A percentile compares a stretch with the other conserved stretches of the same genome.
These are phyloP conservation scores for Polypedilum vanderplanki DNA, from an alignment of 1,140 invertebrate species.

Conservation along the genomic window DNA sequence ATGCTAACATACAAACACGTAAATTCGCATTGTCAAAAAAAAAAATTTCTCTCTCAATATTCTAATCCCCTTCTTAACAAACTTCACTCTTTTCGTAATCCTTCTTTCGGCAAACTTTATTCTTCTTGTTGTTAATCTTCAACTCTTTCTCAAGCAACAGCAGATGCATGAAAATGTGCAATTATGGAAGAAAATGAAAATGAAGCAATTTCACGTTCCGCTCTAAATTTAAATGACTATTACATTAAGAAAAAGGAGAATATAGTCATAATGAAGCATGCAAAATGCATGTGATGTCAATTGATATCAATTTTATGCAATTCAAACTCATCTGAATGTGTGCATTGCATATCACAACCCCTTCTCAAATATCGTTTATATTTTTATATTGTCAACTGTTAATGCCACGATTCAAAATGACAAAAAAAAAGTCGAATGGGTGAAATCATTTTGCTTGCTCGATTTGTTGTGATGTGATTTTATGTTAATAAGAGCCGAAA, in stretches of 20 bases:
- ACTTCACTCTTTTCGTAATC: neutral
- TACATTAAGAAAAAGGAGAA: too few relatives aligned
- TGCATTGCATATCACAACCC: neutral
- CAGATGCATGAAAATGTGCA: neutral
- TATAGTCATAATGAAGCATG: constrained; percentile 9
- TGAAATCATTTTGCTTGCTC: constrained; percentile 17
- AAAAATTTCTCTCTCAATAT: neutral
- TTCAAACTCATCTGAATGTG: constrained; percentile 18
- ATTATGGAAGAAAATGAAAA: too few relatives aligned
- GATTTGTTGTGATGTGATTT: constrained; percentile 13
- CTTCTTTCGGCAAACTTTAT: neutral
- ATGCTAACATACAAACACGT: neutral
- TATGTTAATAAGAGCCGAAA: constrained; percentile 1
- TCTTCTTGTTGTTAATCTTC: neutral
- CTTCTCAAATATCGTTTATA: neutral
- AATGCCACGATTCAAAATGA: constrained; percentile 7
- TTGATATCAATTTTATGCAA: constrained; percentile 19
- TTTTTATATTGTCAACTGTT: neutral
- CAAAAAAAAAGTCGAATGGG: too few relatives aligned
- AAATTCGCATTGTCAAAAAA: neutral
- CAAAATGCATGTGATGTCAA: neutral
- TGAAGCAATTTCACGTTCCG: too few relatives aligned
- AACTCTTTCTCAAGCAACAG: neutral
- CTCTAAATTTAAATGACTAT: too few relatives aligned
- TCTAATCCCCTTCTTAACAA: neutral